These are phyloP conservation scores for Melanocharis versteri DNA, from an alignment of 2,113 vertebrate genomes.

Conservation along the genomic window DNA sequence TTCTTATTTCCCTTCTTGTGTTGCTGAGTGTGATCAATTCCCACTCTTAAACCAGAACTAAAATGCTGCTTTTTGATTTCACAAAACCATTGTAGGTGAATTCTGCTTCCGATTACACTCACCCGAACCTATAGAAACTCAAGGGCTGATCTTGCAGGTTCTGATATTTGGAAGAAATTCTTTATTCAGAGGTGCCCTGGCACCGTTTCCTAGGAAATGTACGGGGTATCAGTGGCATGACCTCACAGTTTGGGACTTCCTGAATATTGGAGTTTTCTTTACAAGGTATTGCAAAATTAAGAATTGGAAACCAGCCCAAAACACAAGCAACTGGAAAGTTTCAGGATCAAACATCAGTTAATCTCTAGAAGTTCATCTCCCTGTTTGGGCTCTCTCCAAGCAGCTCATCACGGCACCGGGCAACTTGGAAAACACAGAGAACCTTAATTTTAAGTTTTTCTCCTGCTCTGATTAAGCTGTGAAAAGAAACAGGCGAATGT, in stretches of 20 bases:
- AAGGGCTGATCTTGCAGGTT: neutral
- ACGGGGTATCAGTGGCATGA: neutral
- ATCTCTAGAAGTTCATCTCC: neutral
- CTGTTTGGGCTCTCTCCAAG: neutral
- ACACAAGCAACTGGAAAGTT: neutral
- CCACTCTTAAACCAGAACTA: neutral
- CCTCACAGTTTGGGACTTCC: neutral
- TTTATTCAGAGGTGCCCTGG: neutral
- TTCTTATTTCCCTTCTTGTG: neutral
- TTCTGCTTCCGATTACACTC: neutral
- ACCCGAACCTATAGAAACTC: neutral
- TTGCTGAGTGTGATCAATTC: neutral
- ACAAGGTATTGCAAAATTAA: neutral
- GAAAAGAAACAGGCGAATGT: neutral
- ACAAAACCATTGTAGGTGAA: neutral
- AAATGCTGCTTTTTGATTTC: neutral
- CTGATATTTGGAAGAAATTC: neutral
- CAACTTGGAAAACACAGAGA: neutral
- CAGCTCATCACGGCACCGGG: rapidly evolving
- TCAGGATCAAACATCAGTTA: neutral
- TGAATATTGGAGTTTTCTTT: neutral
- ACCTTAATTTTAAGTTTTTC: neutral
- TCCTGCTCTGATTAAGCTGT: neutral
- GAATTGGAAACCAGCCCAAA: neutral
- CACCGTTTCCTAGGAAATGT: neutral